Percentiles rank a stretch among this genome's conserved stretches.
phyloP scores from a whole-genome alignment of 2,797 vertebrate species.

The Myotis myotis region DNA sequence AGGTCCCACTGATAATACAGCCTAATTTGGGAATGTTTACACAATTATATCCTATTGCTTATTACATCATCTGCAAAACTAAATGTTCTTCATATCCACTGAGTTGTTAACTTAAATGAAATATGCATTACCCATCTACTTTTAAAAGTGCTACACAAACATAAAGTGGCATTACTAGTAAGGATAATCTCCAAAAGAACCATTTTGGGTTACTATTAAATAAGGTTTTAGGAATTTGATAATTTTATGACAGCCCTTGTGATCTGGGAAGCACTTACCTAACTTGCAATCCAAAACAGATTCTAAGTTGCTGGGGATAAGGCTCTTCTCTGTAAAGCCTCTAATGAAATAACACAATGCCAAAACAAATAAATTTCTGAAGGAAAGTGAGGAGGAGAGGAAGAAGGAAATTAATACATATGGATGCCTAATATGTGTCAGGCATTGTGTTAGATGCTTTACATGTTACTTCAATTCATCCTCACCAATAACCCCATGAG shows the following conservation, averaged over 20 bases:
- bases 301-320: slow-evolving; percentile 56
- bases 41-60: background rate
- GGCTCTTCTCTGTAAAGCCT: slow-evolving; percentile 50
- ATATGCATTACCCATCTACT: background rate
- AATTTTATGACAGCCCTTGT: slow-evolving; percentile 29
- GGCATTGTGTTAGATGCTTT: slow-evolving; percentile 48
- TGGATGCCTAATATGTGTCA: slow-evolving; percentile 13
- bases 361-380: slow-evolving; percentile 58
- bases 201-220: background rate
- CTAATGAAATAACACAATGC: slow-evolving; percentile 60
- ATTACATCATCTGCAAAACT: slow-evolving; percentile 16
- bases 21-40: background rate
- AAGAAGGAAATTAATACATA: slow-evolving; percentile 58
- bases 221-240: slow-evolving; percentile 21
- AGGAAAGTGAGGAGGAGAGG: slow-evolving; percentile 50
- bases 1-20: background rate
- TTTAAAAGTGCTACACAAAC: slow-evolving; percentile 20
- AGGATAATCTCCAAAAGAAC: background rate
- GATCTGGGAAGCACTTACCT: slow-evolving; percentile 48
- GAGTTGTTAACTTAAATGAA: slow-evolving; percentile 19
- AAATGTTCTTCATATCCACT: background rate
- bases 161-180: background rate
- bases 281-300: slow-evolving; percentile 62
- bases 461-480: slow-evolving; percentile 6
- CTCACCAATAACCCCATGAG: background rate